phyloP scores from a whole-genome alignment of 2,797 vertebrate genomes.

The Melanotaenia boesemani region DNA sequence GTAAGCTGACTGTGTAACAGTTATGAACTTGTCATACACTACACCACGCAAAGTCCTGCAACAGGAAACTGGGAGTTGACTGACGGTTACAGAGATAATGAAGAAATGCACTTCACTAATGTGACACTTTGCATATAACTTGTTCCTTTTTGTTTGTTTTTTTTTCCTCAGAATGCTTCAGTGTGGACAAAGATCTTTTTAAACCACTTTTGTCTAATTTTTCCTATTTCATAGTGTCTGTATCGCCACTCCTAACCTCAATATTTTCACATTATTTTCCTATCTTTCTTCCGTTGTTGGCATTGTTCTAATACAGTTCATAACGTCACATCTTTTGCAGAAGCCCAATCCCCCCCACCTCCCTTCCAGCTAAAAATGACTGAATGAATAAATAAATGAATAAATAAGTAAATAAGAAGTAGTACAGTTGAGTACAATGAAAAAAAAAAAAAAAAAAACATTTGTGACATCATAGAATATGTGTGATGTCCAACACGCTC shows the following conservation, averaged over 20 bases:
- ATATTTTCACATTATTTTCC: not conserved
- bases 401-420: too few species aligned
- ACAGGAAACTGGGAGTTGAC: slow-evolving; percentile 52
- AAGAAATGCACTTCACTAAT: not conserved
- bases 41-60: slow-evolving; percentile 9
- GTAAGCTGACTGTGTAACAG: not conserved
- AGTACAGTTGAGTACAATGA: too few species aligned
- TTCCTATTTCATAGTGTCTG: not conserved
- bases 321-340: not conserved
- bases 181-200: not conserved
- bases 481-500: too few species aligned
- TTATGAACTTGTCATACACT: not conserved
- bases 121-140: not conserved
- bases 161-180: not conserved
- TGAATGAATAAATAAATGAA: too few species aligned
- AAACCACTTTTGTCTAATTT: not conserved
- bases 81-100: not conserved
- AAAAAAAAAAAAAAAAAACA: too few species aligned
- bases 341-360: too few species aligned
- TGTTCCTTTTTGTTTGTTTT: not conserved
- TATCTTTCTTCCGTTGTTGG: not conserved
- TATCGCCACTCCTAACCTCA: not conserved
- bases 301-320: not conserved
- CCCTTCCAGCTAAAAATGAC: too few species aligned
- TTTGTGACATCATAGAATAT: too few species aligned